Percentiles rank a stretch among this genome's conserved stretches.
Conservation (phyloP, 2,888 invertebrate species). For the Pristionchus japonicus region DNA sequence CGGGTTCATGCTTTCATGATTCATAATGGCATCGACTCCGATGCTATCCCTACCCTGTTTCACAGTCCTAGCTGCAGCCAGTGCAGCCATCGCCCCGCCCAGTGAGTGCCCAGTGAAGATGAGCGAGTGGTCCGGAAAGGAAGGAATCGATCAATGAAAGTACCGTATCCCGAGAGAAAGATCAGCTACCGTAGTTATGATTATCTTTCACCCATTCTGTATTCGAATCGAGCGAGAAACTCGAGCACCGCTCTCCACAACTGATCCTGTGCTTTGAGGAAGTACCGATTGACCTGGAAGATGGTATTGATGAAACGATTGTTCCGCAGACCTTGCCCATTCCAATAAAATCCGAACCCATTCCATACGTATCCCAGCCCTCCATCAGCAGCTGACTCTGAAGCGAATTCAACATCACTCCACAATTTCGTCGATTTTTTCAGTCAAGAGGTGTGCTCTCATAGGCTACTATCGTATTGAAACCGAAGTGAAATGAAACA, state of each 20-base stretch:
- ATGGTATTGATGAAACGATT: neutral
- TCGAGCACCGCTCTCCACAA: conserved; percentile 67
- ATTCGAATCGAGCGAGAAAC: conserved; percentile 58
- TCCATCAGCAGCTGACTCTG: conserved; percentile 67
- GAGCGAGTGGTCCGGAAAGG: conserved; percentile 61
- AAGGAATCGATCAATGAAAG: neutral
- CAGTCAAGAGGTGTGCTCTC: too few species aligned
- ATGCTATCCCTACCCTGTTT: conserved; percentile 52
- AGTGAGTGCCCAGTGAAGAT: conserved; percentile 73
- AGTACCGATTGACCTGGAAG: conserved; percentile 68
- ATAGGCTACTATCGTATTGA: too few species aligned
- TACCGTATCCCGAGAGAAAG: neutral
- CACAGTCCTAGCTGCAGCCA: conserved; percentile 69
- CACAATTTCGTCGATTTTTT: neutral
- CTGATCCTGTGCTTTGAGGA: conserved; percentile 66
- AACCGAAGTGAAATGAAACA: neutral
- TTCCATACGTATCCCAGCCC: conserved; percentile 64
- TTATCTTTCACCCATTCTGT: conserved; percentile 57
- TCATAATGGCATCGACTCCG: neutral
- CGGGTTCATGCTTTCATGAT: too few species aligned
- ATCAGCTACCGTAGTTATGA: neutral
- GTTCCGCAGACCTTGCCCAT: conserved; percentile 63
- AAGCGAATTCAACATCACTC: neutral
- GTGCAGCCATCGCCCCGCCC: conserved; percentile 71
- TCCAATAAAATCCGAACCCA: conserved; percentile 66